Percentiles rank a stretch among this genome's conserved stretches.
phyloP scores from a whole-genome alignment of 2,888 invertebrate genomes.

The Epinotia demarniana region DNA sequence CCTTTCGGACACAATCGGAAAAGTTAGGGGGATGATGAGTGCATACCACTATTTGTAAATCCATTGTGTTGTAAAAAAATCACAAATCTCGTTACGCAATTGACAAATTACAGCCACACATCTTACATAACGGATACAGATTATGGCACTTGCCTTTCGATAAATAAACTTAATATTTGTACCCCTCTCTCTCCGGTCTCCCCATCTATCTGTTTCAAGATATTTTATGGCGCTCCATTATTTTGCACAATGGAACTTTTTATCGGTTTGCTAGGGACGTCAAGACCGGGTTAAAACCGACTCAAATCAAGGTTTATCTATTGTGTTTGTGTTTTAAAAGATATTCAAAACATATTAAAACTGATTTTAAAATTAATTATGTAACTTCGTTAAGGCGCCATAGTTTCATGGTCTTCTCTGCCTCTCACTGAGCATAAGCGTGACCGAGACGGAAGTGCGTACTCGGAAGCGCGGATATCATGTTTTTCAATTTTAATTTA shows the following conservation, averaged over 20 bases:
- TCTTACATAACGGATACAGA: constrained; percentile 13
- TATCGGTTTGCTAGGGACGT: constrained; percentile 33
- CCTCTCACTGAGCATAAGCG: no score
- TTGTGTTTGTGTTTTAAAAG: no score
- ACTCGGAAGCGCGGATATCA: no score
- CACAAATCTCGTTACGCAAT: background rate
- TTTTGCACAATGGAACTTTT: constrained; percentile 41
- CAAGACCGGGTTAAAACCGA: background rate
- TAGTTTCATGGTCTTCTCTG: no score
- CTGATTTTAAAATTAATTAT: no score
- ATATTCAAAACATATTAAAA: no score
- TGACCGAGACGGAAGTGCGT: no score
- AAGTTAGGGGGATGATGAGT: no score
- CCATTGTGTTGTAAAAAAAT: background rate
- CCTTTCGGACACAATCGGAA: no score
- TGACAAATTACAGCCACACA: constrained; percentile 20
- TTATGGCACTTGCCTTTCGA: constrained; percentile 29
- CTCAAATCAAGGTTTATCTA: background rate
- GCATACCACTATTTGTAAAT: background rate
- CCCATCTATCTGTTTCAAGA: constrained; percentile 40
- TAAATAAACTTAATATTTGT: constrained; percentile 34
- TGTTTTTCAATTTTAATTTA: no score
- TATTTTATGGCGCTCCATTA: constrained; percentile 38
- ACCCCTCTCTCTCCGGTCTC: background rate
- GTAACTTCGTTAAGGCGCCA: no score